Conservation (phyloP, 1,140 invertebrate genomes). For the Lamellibrachia luymesi region DNA sequence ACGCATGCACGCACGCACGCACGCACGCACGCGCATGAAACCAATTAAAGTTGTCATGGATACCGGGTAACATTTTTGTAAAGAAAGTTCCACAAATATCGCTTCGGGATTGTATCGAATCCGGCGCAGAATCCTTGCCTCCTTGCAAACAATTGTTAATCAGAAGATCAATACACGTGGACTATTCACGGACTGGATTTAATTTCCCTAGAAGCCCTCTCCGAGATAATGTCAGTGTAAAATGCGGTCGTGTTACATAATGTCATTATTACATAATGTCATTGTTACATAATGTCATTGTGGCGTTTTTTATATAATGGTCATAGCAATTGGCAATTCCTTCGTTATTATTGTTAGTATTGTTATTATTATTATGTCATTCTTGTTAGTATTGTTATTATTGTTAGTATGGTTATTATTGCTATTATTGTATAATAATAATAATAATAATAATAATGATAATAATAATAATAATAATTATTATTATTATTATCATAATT, state of each 20-base stretch:
- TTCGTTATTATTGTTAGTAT: neutral
- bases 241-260: neutral
- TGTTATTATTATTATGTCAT: too few relatives aligned
- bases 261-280: too few relatives aligned
- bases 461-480: too few relatives aligned
- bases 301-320: neutral
- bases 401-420: too few relatives aligned
- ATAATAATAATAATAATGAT: too few relatives aligned
- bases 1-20: neutral
- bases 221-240: neutral
- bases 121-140: neutral
- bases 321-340: neutral
- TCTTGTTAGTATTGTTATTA: too few relatives aligned
- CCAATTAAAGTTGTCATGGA: neutral
- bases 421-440: too few relatives aligned
- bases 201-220: neutral
- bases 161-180: neutral
- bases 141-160: neutral
- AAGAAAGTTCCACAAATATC: neutral
- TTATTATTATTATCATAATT: too few relatives aligned
- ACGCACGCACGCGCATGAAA: neutral
- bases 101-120: neutral
- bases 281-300: too few relatives aligned
- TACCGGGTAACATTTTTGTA: neutral
- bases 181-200: neutral